Percentiles rank a stretch among this genome's conserved stretches.
These are phyloP conservation scores for Euplexia lucipara DNA, from an alignment of 2,888 invertebrate genomes.

Conservation along the genomic window DNA sequence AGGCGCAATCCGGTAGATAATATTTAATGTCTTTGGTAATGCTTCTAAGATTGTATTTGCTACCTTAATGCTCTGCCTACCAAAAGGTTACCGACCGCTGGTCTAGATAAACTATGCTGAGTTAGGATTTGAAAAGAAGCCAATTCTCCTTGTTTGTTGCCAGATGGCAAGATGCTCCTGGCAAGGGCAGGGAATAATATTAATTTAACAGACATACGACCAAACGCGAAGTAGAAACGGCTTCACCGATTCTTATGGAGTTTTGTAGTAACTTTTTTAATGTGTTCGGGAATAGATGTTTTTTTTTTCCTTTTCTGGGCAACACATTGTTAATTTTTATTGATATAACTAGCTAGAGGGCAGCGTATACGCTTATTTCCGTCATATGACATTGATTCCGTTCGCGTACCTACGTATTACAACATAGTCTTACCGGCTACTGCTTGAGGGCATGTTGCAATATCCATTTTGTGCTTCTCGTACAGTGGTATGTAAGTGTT, in stretches of 20 bases:
- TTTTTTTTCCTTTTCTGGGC: too few relatives aligned
- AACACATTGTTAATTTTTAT: too few relatives aligned
- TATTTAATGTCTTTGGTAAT: too few relatives aligned
- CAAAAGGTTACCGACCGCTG: too few relatives aligned
- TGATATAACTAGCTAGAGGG: too few relatives aligned
- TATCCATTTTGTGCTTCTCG: background rate
- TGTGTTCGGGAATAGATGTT: too few relatives aligned
- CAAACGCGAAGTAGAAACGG: too few relatives aligned
- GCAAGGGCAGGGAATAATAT: constrained; percentile 20
- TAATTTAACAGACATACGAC: background rate
- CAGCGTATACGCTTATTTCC: background rate
- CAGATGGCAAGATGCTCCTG: constrained; percentile 2
- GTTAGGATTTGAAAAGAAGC: constrained; percentile 9
- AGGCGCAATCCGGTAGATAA: too few relatives aligned
- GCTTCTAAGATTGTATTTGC: constrained; percentile 10
- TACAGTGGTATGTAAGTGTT: background rate
- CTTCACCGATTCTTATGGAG: too few relatives aligned
- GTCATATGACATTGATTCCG: constrained; percentile 12
- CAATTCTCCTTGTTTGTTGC: background rate
- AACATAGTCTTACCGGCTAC: background rate
- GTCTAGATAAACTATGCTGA: too few relatives aligned
- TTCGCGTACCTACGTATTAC: constrained; percentile 13
- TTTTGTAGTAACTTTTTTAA: too few relatives aligned
- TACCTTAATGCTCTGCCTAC: too few relatives aligned
- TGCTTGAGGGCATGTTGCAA: constrained; percentile 2